These are phyloP conservation scores for Plotosus lineatus DNA, from an alignment of 2,113 vertebrate species.

Conservation along the genomic window DNA sequence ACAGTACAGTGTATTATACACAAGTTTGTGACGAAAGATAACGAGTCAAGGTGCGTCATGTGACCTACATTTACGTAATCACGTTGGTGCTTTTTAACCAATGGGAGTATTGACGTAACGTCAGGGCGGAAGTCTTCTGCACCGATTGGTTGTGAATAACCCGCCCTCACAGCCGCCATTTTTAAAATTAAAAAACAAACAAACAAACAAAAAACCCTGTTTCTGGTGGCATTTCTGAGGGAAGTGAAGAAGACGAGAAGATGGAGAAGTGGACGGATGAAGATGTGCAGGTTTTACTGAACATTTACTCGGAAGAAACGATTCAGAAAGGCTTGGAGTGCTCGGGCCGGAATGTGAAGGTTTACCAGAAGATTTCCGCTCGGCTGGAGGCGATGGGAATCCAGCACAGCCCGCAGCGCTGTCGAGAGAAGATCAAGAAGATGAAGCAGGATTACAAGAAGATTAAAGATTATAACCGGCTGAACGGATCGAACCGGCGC, in stretches of 20 bases:
- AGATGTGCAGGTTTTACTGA: conserved; percentile 33
- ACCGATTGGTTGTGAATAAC: conserved; percentile 2
- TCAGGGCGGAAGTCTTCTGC: conserved; percentile 9
- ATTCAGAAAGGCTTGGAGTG: conserved; percentile 40
- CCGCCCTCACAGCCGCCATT: conserved; percentile 21
- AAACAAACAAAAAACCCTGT: background rate
- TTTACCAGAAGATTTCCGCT: conserved; percentile 32
- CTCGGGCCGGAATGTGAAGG: conserved; percentile 26
- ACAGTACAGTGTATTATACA: background rate
- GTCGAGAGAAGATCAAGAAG: conserved; percentile 54
- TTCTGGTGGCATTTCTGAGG: background rate
- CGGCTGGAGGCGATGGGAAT: conserved; percentile 33
- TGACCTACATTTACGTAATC: background rate
- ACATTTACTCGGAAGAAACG: conserved; percentile 30
- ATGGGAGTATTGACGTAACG: background rate
- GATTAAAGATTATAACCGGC: conserved; percentile 39
- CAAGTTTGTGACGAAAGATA: too few relatives aligned
- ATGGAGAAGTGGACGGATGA: conserved; percentile 32
- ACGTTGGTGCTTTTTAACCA: background rate
- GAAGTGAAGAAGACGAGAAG: background rate
- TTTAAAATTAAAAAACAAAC: background rate
- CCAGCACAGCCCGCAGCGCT: conserved; percentile 44
- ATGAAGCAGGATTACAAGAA: conserved; percentile 55
- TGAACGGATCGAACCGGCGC: background rate
- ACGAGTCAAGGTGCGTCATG: too few relatives aligned